Conservation (phyloP, 1,140 invertebrate species). For the Papilio dardanus region DNA sequence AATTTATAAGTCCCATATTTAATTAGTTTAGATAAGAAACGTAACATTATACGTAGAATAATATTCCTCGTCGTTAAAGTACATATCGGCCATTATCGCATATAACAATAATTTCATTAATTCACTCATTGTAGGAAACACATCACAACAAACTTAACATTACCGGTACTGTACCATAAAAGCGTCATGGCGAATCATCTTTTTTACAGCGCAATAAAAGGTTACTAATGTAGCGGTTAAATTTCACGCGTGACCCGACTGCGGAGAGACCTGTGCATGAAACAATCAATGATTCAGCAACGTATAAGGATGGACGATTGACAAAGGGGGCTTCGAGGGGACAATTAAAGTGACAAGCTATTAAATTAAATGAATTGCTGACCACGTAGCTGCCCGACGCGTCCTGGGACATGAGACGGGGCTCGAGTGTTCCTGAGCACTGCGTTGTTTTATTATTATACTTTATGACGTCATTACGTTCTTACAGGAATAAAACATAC, state of each 20-base stretch:
- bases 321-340: constrained; percentile 60
- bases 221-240: constrained; percentile 48
- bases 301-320: constrained; percentile 56
- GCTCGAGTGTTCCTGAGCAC: neutral
- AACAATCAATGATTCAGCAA: constrained; percentile 65
- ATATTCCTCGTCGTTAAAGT: neutral
- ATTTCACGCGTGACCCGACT: constrained; percentile 63
- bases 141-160: neutral
- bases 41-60: neutral
- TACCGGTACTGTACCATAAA: constrained; percentile 7
- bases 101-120: neutral
- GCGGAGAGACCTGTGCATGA: constrained; percentile 44
- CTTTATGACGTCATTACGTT: neutral
- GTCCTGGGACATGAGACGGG: constrained; percentile 22
- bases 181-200: constrained; percentile 34
- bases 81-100: neutral
- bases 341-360: constrained; percentile 69
- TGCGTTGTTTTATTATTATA: constrained; percentile 7
- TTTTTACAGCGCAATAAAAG: constrained; percentile 46
- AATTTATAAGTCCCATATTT: neutral
- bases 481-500: neutral
- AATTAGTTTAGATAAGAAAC: neutral
- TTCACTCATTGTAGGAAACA: neutral
- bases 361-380: constrained; percentile 67
- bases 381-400: constrained; percentile 47